These are phyloP conservation scores for Xiphophorus birchmanni DNA, from an alignment of 2,797 vertebrate genomes.

Conservation along the genomic window DNA sequence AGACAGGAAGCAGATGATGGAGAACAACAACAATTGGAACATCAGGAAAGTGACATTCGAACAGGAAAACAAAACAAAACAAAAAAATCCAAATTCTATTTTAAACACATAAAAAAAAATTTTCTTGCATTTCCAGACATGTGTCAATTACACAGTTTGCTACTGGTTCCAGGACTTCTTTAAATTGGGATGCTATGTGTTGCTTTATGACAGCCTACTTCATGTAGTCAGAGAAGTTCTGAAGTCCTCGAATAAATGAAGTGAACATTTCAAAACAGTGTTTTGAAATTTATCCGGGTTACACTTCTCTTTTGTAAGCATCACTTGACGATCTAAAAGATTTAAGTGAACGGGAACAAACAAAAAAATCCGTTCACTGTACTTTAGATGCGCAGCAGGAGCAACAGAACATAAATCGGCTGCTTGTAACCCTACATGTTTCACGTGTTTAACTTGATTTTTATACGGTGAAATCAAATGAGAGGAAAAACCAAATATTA, in stretches of 20 bases:
- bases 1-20: background rate
- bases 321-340: background rate
- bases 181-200: background rate
- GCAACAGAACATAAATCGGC: background rate
- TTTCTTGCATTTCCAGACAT: background rate
- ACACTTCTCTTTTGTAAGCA: background rate
- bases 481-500: constrained; percentile 5
- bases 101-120: background rate
- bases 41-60: constrained; percentile 3
- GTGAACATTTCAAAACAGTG: background rate
- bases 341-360: background rate
- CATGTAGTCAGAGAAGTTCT: background rate
- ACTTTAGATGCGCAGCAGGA: background rate
- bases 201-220: background rate
- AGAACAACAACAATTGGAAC: constrained; percentile 16
- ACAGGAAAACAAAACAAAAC: background rate
- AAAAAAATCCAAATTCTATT: background rate
- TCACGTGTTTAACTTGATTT: constrained; percentile 1
- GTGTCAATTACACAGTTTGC: background rate
- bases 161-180: background rate
- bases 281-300: background rate
- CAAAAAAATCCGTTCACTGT: background rate
- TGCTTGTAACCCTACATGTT: background rate
- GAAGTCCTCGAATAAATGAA: background rate
- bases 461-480: constrained; percentile 9